Evolutionary conservation across 1,140 invertebrate species (phyloP).

Genomic region (Tigriopus japonicus): DNA sequence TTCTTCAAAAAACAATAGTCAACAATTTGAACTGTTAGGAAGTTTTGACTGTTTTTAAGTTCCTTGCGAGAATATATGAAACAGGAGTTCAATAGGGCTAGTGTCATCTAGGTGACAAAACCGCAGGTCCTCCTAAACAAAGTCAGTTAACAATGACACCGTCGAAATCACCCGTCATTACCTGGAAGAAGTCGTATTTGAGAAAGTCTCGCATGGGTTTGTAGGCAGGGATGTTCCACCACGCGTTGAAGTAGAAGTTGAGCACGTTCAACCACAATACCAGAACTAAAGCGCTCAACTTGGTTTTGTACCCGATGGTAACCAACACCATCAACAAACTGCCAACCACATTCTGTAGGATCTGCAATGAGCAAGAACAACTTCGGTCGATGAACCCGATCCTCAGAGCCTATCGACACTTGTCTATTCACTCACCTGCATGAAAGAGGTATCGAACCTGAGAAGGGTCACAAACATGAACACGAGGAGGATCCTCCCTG

Average conservation of each 20-base stretch:
- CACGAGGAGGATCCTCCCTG: slow-evolving; percentile 81
- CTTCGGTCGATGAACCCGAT: no score
- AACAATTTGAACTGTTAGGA: no score
- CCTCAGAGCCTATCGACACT: not conserved
- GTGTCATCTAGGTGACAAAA: no score
- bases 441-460: slow-evolving; percentile 71
- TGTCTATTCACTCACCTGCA: slow-evolving; percentile 40
- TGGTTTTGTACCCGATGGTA: slow-evolving; percentile 95
- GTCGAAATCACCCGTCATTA: slow-evolving; percentile 26
- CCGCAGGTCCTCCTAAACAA: not conserved
- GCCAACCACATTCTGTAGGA: slow-evolving; percentile 75
- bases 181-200: slow-evolving; percentile 99
- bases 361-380: slow-evolving; percentile 34
- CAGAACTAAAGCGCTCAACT: slow-evolving; percentile 83
- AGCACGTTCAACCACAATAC: slow-evolving; percentile 71
- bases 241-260: slow-evolving; percentile 94
- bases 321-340: slow-evolving; percentile 87
- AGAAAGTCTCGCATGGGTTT: slow-evolving; percentile 94
- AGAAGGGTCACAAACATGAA: slow-evolving; percentile 98
- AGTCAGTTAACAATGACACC: not conserved
- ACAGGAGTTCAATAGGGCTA: no score
- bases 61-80: no score
- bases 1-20: no score
- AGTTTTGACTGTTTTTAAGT: no score
- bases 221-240: slow-evolving; percentile 87